Evolutionary conservation across 2,113 vertebrate genomes (phyloP).

Genomic region (Seriola aureovittata): DNA sequence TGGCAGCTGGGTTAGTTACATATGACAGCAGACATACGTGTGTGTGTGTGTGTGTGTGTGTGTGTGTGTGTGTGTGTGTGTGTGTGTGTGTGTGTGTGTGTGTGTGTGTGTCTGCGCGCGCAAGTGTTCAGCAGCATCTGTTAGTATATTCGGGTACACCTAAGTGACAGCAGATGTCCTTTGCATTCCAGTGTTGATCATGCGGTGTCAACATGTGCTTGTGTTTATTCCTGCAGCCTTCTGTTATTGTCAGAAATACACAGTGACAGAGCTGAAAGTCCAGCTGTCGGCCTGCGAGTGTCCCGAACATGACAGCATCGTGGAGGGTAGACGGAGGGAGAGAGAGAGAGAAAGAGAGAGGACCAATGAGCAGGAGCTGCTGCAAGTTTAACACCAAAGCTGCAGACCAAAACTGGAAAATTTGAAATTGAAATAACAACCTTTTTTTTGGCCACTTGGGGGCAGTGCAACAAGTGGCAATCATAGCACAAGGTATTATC

Average conservation of each 20-base stretch:
- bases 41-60: slow-evolving; percentile 11
- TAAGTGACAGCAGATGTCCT: slow-evolving; percentile 52
- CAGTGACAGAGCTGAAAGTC: slow-evolving; percentile 84
- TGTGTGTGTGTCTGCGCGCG: neutral
- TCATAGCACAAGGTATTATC: no score
- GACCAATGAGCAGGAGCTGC: neutral
- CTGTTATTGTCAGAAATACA: slow-evolving; percentile 59
- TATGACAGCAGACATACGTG: slow-evolving; percentile 8
- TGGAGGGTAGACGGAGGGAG: neutral
- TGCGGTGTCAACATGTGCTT: slow-evolving; percentile 28
- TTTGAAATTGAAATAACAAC: neutral
- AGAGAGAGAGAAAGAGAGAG: neutral
- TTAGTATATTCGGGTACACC: slow-evolving; percentile 15
- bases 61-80: slow-evolving; percentile 2
- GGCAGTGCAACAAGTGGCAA: neutral
- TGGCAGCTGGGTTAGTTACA: slow-evolving; percentile 15
- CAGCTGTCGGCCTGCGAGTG: slow-evolving; percentile 58
- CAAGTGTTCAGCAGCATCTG: slow-evolving; percentile 8
- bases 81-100: slow-evolving; percentile 6
- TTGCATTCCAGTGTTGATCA: slow-evolving; percentile 3
- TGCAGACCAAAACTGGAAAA: neutral
- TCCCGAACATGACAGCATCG: slow-evolving; percentile 64
- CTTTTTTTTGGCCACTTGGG: neutral
- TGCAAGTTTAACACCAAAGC: neutral
- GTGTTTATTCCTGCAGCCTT: slow-evolving; percentile 17